A percentile compares a stretch with the other conserved stretches of the same genome.
Conservation (phyloP, 2,113 vertebrate genomes). For the Aldabrachelys gigantea region DNA sequence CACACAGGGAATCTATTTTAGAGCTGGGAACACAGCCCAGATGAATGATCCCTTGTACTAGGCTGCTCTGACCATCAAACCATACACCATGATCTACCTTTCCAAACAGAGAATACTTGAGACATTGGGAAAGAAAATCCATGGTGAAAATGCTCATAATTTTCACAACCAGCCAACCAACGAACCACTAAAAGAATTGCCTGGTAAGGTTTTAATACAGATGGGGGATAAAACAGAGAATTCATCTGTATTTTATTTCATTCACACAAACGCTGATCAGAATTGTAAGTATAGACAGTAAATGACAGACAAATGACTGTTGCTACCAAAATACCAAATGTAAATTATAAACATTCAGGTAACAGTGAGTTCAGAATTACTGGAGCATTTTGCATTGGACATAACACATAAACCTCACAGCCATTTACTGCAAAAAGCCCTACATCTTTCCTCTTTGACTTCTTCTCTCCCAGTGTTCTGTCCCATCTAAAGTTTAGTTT, state of each 20-base stretch:
- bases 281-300: not conserved
- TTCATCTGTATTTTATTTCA: not conserved
- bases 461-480: not conserved
- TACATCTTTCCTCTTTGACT: not conserved
- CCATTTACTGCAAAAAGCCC: not conserved
- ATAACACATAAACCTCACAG: not conserved
- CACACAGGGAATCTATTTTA: not conserved
- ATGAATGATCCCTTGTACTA: not conserved
- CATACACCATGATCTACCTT: not conserved
- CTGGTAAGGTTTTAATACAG: not conserved
- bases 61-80: not conserved
- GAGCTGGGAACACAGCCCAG: not conserved
- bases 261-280: not conserved
- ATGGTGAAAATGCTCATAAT: not conserved
- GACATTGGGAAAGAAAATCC: not conserved
- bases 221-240: not conserved
- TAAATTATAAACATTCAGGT: not conserved
- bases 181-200: not conserved
- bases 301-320: not conserved
- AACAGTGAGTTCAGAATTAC: not conserved
- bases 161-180: not conserved
- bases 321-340: not conserved
- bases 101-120: not conserved
- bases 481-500: not conserved
- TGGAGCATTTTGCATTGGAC: not conserved